Evolutionary conservation across 2,113 vertebrate species (phyloP).

Genomic region (Dipodomys stephensi): DNA sequence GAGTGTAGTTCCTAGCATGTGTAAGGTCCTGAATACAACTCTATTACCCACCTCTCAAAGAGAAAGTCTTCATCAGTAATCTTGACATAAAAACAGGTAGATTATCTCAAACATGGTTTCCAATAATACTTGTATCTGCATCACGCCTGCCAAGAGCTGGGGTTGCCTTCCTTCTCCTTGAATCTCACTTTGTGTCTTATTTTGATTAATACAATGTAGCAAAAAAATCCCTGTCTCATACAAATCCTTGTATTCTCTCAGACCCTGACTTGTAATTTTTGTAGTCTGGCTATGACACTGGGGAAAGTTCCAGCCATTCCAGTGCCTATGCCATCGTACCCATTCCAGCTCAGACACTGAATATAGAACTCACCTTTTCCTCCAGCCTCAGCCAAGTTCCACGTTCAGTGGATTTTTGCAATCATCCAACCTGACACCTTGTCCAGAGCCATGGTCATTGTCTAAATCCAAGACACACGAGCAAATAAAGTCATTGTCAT

Average conservation of each 20-base stretch:
- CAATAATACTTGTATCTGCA: background rate
- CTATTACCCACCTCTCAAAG: no score
- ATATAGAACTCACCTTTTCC: background rate
- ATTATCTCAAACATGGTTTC: background rate
- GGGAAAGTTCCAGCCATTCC: background rate
- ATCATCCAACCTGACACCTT: background rate
- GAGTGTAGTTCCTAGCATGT: no score
- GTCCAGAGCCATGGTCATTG: background rate
- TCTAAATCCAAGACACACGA: background rate
- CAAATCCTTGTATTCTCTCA: background rate
- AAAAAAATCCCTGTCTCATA: background rate
- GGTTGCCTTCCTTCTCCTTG: background rate
- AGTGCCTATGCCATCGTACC: background rate
- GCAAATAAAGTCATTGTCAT: background rate
- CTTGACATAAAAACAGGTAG: background rate
- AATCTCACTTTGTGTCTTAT: background rate
- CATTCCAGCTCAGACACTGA: rapidly evolving
- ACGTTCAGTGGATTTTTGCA: background rate
- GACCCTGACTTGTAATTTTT: background rate
- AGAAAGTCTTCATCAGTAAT: background rate
- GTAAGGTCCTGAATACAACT: no score
- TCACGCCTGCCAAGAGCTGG: background rate
- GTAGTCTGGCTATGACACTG: background rate
- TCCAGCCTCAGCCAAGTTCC: background rate
- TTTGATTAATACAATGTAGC: background rate